Conservation (phyloP, 2,113 vertebrate species). For the Catharus fuscescens region DNA sequence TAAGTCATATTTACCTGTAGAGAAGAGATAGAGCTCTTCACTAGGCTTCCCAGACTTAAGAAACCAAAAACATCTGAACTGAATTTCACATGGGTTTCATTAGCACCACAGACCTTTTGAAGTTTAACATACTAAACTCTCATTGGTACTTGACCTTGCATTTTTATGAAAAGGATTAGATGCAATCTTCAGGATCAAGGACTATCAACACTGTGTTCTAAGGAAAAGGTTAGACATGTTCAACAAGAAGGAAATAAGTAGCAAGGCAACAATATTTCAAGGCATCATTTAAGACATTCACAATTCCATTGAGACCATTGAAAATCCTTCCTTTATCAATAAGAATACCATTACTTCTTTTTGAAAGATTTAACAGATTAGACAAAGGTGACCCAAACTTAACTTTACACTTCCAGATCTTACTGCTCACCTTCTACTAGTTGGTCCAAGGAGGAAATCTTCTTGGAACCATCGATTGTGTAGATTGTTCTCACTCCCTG, state of each 20-base stretch:
- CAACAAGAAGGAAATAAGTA: neutral
- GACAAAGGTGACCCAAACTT: neutral
- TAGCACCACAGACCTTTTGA: neutral
- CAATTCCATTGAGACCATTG: neutral
- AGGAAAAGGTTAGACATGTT: neutral
- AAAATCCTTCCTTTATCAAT: neutral
- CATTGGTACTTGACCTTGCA: neutral
- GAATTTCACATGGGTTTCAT: neutral
- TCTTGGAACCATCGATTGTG: conserved; percentile 87
- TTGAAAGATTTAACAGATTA: neutral
- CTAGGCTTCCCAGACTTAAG: neutral
- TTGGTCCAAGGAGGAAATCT: conserved; percentile 90
- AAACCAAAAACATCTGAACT: neutral
- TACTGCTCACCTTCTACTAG: conserved; percentile 90
- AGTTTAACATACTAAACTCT: neutral
- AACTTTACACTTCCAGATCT: neutral
- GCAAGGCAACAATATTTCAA: neutral
- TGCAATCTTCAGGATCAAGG: neutral
- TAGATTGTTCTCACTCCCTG: conserved; percentile 97
- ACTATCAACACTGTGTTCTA: neutral
- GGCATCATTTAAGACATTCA: neutral
- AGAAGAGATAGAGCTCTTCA: neutral
- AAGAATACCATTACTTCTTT: neutral
- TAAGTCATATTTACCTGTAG: neutral
- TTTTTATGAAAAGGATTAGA: neutral